Evolutionary conservation across 2,888 invertebrate genomes (phyloP).

Genomic region (Epistrophe eligans): DNA sequence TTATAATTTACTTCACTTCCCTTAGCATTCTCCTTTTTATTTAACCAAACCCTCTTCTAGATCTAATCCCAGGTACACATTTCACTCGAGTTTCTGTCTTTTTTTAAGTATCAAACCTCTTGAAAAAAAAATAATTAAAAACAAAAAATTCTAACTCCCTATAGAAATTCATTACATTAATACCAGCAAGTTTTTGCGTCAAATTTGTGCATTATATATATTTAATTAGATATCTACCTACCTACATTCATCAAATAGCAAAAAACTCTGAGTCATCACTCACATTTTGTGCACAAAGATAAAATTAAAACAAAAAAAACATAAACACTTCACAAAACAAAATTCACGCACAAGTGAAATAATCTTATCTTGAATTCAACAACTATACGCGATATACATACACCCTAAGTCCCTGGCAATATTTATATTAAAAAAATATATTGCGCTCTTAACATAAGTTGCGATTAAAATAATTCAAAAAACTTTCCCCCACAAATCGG

Average conservation of each 20-base stretch:
- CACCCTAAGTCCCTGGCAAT: slow-evolving; percentile 19
- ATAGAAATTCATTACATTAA: too few species aligned
- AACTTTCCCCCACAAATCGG: slow-evolving; percentile 62
- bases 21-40: too few species aligned
- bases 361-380: slow-evolving; percentile 53
- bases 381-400: not conserved
- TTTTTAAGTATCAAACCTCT: too few species aligned
- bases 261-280: slow-evolving; percentile 35
- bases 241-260: not conserved
- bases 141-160: too few species aligned
- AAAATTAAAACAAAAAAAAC: not conserved
- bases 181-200: not conserved
- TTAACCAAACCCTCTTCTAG: too few species aligned
- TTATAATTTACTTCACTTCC: too few species aligned
- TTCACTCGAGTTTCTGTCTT: too few species aligned
- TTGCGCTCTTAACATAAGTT: slow-evolving; percentile 34
- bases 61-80: too few species aligned
- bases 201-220: not conserved
- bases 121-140: too few species aligned
- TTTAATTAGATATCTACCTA: not conserved
- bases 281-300: slow-evolving; percentile 14
- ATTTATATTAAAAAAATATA: slow-evolving; percentile 19
- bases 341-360: slow-evolving; percentile 43
- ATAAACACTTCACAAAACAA: slow-evolving; percentile 6
- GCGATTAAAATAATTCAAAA: slow-evolving; percentile 59